Conservation (phyloP, 2,113 vertebrate genomes). For the Xiphophorus maculatus region DNA sequence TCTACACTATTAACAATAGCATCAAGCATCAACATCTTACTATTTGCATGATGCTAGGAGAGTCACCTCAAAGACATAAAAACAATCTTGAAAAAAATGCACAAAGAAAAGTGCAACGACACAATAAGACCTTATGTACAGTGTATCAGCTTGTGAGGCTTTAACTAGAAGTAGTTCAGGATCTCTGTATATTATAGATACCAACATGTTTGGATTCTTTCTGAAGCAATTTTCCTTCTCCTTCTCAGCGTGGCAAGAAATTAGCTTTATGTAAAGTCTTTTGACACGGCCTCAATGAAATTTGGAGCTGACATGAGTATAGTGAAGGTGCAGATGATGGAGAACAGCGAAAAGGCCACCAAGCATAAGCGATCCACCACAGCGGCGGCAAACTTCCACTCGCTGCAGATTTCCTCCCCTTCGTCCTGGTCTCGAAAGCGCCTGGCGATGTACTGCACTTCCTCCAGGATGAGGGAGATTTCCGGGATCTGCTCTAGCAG, state of each 20-base stretch:
- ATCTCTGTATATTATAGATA: constrained; percentile 25
- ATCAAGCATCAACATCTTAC: constrained; percentile 14
- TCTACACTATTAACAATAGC: constrained; percentile 50
- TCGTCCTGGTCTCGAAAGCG: constrained; percentile 87
- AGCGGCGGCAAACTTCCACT: constrained; percentile 92
- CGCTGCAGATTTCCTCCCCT: constrained; percentile 86
- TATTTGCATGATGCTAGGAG: constrained; percentile 1
- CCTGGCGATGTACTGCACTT: constrained; percentile 87
- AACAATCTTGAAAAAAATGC: constrained; percentile 22
- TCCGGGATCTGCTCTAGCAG: constrained; percentile 79
- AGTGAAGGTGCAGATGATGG: constrained; percentile 90
- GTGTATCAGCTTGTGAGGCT: constrained; percentile 5
- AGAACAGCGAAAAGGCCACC: constrained; percentile 90
- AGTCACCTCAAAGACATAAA: constrained; percentile 16
- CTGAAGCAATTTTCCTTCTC: not conserved
- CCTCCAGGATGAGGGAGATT: constrained; percentile 84
- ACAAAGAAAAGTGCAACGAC: constrained; percentile 27
- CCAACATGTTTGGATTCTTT: constrained; percentile 15
- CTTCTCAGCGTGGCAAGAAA: not conserved
- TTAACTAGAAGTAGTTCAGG: constrained; percentile 14
- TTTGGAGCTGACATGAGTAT: constrained; percentile 92
- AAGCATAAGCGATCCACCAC: constrained; percentile 91
- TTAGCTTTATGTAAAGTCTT: constrained; percentile 86
- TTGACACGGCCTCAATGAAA: constrained; percentile 90
- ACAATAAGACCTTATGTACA: constrained; percentile 12